Base-by-base conservation (phyloP, 2,797 vertebrate species). In the Phoebastria nigripes region DNA sequence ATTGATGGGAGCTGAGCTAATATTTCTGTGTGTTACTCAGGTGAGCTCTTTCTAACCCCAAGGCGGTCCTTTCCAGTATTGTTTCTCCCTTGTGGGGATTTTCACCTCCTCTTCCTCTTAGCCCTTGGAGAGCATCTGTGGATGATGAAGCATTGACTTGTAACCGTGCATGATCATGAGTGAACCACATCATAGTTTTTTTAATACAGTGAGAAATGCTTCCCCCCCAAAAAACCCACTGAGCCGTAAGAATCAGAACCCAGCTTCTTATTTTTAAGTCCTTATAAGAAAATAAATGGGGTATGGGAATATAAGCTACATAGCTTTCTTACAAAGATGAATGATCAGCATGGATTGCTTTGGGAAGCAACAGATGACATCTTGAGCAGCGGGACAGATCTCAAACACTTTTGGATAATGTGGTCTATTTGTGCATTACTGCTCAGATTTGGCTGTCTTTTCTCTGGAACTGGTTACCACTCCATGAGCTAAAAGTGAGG, bases 161-260 rank as follows among this genome's bases (percentile, higher is more conserved):
- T 67, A 25, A 9, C 17, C 6, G 1, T 24, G 28, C 15, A 3
- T 12, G 31, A n/a, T 56, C 19, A 6, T 31, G 52, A 78, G 39
- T 25, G 9, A 69, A 33, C 37, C 11, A 26, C 9, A 1, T 37
- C 3, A 35, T 37, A 37, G 37, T 37, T 41, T 56, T 61, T 77
- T 56, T 62, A 73, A 33, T 21, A 35, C 5, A 22, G 3, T 56
- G 39, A 41, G 61, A 69, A 56, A 41, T 41, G 26, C 18, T 55
- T 13, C 28, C 8, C 14, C 37, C 11, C 2, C 0, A 1, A 12
- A 33, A 42, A 44, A 4, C 11, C 4, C 16, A 66, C 58, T 26
- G 52, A 61, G 25, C 21, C 3, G 0, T 55, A 72, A 62, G 18
- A 51, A 26, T 51, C 35, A 44, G 41, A 77, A 51, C 13, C 9